A percentile compares a stretch with the other conserved stretches of the same genome.
Evolutionary conservation across 2,113 vertebrate species (phyloP).

Genomic region (Corvus moneduloides): DNA sequence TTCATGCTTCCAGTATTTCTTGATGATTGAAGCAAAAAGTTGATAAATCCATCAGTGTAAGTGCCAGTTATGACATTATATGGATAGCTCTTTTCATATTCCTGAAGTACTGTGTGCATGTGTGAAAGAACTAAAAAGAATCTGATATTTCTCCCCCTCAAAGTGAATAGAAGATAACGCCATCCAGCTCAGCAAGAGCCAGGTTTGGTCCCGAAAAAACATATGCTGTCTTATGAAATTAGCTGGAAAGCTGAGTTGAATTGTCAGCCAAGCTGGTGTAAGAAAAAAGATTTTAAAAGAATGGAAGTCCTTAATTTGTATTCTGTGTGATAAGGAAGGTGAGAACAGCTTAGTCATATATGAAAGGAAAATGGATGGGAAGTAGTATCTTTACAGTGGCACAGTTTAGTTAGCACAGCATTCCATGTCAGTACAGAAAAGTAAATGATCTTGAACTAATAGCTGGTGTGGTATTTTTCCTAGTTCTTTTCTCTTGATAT

Average conservation of each 20-base stretch:
- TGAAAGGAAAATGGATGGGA: background rate
- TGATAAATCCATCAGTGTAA: conserved; percentile 26
- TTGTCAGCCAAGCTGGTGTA: conserved; percentile 29
- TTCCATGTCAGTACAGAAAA: background rate
- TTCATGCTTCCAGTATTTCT: conserved; percentile 23
- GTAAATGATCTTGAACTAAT: background rate
- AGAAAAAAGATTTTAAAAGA: background rate
- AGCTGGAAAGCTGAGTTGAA: conserved; percentile 14
- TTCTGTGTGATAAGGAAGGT: background rate
- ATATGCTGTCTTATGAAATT: conserved; percentile 24
- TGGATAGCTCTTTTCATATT: background rate
- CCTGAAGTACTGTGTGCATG: conserved; percentile 11
- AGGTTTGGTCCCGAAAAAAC: background rate
- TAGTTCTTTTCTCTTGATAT: background rate
- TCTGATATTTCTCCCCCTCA: background rate
- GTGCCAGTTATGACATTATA: conserved; percentile 9
- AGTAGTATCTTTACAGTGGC: background rate
- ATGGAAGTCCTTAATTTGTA: background rate
- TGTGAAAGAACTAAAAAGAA: conserved; percentile 31
- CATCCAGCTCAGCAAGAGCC: background rate
- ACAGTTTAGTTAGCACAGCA: background rate
- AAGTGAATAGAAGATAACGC: background rate
- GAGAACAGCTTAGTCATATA: conserved; percentile 25
- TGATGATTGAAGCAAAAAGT: conserved; percentile 12
- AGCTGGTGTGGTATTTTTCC: background rate